phyloP scores from a whole-genome alignment of 2,888 invertebrate species.

The Smittia sp. region DNA sequence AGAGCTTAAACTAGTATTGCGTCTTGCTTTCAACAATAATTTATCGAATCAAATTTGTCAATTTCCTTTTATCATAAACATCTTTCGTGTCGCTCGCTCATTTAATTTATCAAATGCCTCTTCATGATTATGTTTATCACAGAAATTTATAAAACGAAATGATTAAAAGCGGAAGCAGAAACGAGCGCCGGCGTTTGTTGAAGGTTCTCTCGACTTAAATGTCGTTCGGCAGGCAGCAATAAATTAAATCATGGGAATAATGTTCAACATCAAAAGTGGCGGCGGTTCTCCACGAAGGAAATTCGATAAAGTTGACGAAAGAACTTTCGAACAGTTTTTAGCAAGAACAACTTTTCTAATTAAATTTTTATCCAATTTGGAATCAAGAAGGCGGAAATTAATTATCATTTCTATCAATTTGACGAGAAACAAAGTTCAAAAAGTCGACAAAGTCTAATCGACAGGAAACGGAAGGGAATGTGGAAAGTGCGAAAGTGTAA shows the following conservation, averaged over 20 bases:
- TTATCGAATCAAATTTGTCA: slow-evolving; percentile 9
- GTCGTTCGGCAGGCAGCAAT: neutral
- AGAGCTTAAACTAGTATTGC: slow-evolving; percentile 27
- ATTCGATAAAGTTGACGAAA: neutral
- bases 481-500: neutral
- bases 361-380: slow-evolving; percentile 27
- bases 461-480: neutral
- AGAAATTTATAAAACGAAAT: slow-evolving; percentile 45
- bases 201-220: neutral
- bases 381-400: neutral
- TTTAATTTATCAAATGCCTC: slow-evolving; percentile 41
- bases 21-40: neutral
- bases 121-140: slow-evolving; percentile 46
- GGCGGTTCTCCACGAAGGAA: neutral
- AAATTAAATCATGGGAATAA: neutral
- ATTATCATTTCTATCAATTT: neutral
- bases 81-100: slow-evolving; percentile 2
- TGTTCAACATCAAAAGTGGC: neutral
- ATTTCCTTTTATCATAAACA: slow-evolving; percentile 11
- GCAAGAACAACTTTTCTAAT: slow-evolving; percentile 27
- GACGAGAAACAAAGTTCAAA: neutral
- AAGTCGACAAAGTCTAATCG: neutral
- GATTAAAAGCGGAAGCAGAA: slow-evolving; percentile 32
- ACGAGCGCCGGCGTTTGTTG: slow-evolving; percentile 11
- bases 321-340: neutral